Evolutionary conservation across 1,140 invertebrate species (phyloP).

Genomic region (Ceratina calcarata): DNA sequence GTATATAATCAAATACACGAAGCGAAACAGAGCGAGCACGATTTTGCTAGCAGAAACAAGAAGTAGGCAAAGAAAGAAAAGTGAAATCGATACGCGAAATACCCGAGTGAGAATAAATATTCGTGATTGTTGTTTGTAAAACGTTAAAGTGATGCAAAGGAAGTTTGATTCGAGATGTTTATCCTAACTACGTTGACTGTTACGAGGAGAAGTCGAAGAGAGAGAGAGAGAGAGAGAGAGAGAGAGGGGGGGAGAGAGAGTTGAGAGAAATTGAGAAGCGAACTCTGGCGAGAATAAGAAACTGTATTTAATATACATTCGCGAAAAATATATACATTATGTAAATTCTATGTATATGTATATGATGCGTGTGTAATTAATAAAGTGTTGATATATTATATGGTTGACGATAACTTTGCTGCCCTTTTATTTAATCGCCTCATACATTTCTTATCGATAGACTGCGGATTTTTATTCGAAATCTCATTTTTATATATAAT

Average conservation of each 20-base stretch:
- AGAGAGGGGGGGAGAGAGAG: background rate
- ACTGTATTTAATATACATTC: constrained; percentile 67
- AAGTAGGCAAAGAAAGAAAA: background rate
- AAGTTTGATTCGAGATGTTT: constrained; percentile 15
- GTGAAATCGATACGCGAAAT: too few relatives aligned
- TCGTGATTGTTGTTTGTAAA: too few relatives aligned
- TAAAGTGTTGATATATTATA: constrained; percentile 72
- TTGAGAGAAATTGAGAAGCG: constrained; percentile 48
- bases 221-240: background rate
- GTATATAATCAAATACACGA: constrained; percentile 34
- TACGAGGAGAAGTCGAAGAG: background rate
- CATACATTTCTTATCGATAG: background rate
- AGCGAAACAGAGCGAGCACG: background rate
- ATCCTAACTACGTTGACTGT: constrained; percentile 36
- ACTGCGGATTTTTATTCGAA: too few relatives aligned
- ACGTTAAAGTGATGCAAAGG: too few relatives aligned
- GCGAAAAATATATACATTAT: constrained; percentile 62
- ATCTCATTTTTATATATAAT: too few relatives aligned
- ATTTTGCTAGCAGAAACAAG: background rate
- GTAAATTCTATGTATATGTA: constrained; percentile 71
- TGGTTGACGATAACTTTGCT: constrained; percentile 61
- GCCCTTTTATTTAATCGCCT: constrained; percentile 12
- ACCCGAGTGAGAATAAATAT: too few relatives aligned
- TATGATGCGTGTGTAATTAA: constrained; percentile 72
- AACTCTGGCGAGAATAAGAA: constrained; percentile 59